Percentiles rank a stretch among this genome's conserved stretches.
Conservation (phyloP, 2,113 vertebrate species). For the Leuciscus idus region DNA sequence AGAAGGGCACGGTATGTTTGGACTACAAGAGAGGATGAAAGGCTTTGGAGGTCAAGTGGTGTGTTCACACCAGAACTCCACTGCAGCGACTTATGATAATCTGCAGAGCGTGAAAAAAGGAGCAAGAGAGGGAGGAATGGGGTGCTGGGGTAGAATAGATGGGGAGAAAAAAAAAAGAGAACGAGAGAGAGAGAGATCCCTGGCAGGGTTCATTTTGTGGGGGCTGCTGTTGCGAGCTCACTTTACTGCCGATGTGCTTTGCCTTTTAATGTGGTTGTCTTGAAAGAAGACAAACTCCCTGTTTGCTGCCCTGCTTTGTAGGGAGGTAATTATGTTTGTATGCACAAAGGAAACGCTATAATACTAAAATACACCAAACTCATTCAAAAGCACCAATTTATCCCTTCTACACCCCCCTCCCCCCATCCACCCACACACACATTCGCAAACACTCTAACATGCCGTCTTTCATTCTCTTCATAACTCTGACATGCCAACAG, state of each 20-base stretch:
- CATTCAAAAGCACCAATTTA: slow-evolving; percentile 9
- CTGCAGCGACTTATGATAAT: slow-evolving; percentile 55
- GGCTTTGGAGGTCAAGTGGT: slow-evolving; percentile 49
- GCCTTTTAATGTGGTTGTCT: slow-evolving; percentile 55
- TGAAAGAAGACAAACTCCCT: slow-evolving; percentile 47
- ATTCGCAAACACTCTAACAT: neutral
- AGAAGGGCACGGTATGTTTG: slow-evolving; percentile 48
- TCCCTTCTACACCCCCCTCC: neutral
- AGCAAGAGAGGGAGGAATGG: slow-evolving; percentile 28
- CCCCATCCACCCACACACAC: slow-evolving; percentile 13
- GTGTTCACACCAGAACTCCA: slow-evolving; percentile 47
- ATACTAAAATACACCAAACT: slow-evolving; percentile 34
- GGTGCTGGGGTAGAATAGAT: slow-evolving; percentile 21
- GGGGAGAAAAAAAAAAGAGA: slow-evolving; percentile 8
- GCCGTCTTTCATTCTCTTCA: slow-evolving; percentile 13
- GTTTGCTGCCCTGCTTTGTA: slow-evolving; percentile 34
- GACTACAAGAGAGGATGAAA: slow-evolving; percentile 51
- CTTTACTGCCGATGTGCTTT: slow-evolving; percentile 29
- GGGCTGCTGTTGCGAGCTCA: slow-evolving; percentile 36
- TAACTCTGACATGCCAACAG: slow-evolving; percentile 26
- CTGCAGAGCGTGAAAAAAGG: slow-evolving; percentile 54
- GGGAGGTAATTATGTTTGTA: slow-evolving; percentile 51
- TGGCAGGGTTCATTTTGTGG: slow-evolving; percentile 48
- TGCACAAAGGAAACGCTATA: slow-evolving; percentile 35
- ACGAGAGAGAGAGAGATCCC: slow-evolving; percentile 26